Evolutionary conservation across 1,140 invertebrate species (phyloP).

Genomic region (Drosophila chauvacae): DNA sequence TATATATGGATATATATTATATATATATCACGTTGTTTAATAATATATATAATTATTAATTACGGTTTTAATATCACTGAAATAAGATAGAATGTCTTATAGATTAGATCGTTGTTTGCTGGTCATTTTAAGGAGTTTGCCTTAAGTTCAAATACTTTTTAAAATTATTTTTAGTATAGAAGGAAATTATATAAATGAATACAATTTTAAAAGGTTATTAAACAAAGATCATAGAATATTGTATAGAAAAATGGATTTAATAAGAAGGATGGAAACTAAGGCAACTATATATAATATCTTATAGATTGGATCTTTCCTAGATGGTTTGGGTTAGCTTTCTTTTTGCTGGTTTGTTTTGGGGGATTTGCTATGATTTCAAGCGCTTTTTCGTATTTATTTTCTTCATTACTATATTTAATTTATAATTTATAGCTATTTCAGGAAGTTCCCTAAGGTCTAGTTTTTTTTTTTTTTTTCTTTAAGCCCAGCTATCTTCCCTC

Average conservation of each 20-base stretch:
- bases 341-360: no score
- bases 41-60: background rate
- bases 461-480: background rate
- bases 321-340: no score
- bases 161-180: background rate
- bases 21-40: background rate
- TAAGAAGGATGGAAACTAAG: no score
- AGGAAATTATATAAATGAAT: background rate
- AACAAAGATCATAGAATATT: no score
- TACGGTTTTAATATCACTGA: background rate
- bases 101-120: background rate
- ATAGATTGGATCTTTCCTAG: no score
- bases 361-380: background rate
- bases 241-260: no score
- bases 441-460: background rate
- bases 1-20: background rate
- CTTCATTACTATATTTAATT: no score
- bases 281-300: no score
- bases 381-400: background rate
- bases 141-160: background rate
- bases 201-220: no score
- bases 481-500: background rate
- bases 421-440: background rate
- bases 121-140: background rate
- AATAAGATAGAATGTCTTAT: background rate